Conservation (phyloP, 2,888 invertebrate species). For the Cataglyphis albicans region DNA sequence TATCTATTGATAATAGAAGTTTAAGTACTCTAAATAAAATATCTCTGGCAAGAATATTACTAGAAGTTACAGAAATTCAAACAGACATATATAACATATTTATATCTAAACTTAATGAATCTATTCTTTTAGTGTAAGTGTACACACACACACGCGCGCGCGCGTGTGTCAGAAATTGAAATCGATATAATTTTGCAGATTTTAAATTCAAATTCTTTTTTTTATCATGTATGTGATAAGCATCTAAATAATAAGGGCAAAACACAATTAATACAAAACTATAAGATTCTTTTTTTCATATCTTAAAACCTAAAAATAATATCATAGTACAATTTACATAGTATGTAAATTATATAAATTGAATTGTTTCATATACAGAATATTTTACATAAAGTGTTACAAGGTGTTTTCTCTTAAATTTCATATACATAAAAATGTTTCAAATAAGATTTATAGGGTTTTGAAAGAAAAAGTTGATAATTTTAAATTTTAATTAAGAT, state of each 20-base stretch:
- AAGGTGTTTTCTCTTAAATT: too few species aligned
- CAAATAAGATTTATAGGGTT: background rate
- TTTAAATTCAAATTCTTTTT: background rate
- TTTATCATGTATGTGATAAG: background rate
- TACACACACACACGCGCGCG: background rate
- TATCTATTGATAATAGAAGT: slow-evolving; percentile 66
- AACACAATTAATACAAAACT: background rate
- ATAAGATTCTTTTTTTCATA: too few species aligned
- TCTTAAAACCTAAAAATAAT: too few species aligned
- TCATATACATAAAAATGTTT: too few species aligned
- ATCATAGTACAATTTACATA: too few species aligned
- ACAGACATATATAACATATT: slow-evolving; percentile 75
- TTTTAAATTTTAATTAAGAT: background rate
- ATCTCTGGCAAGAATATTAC: slow-evolving; percentile 80
- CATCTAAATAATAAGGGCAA: background rate
- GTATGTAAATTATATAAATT: background rate
- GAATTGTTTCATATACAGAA: background rate
- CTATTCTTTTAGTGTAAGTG: slow-evolving; percentile 78
- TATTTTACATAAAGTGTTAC: too few species aligned
- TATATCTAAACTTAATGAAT: slow-evolving; percentile 79
- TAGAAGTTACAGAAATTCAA: slow-evolving; percentile 81
- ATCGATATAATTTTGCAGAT: background rate
- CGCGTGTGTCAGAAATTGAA: background rate
- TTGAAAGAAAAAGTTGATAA: background rate
- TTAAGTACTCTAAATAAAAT: slow-evolving; percentile 67